Base-by-base conservation (phyloP, 1,140 invertebrate genomes). In the Tachypleus tridentatus region DNA sequence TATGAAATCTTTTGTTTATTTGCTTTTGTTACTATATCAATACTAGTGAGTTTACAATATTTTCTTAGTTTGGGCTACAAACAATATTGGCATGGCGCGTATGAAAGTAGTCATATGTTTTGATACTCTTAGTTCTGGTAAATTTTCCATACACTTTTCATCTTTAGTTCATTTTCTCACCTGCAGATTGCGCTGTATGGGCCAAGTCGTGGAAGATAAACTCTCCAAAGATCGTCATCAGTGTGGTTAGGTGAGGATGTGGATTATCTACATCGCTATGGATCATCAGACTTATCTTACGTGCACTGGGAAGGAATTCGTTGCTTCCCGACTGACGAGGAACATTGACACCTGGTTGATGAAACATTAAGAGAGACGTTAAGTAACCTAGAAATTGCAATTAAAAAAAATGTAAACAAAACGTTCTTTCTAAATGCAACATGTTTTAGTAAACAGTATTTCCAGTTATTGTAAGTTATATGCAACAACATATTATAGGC, bases 161-260 rank as follows among this genome's bases (percentile, higher is more conserved):
- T 29, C 29, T 29, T 29, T 29, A 29, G 29, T 29, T 29, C 29
- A 29, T 29, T 29, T 29, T 29, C 29, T 29, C 29, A n/a, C 76
- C 80, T 67, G 80, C 82, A 72, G 83, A 84, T 60, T 87, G 84
- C 1, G 88, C 83, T 0, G 87, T 86, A 69, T 89, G 84, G 0
- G 86, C 82, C 4, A 91, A 74, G 72, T 93, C 90, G 67, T 92
- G 86, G 3, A 84, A 82, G 7, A 92, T 73, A 67, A 92, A 87
- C 74, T 93, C 87, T 3, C 86, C 88, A 74, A 89, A 91, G 53
- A 71, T 84, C 73, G 88, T 87, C 29, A 87, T 80, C 69, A 92
- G 75, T 8, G 87, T 80, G 71, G 89, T 91, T 53, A 81, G 72
- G 69, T 80, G 77, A 10, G 74, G 72, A 69, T 81, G 77, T 72